Evolutionary conservation across 1,140 invertebrate genomes (phyloP), one percentile per base, ranked within the genome.

Genomic region (Latrodectus geometricus): DNA sequence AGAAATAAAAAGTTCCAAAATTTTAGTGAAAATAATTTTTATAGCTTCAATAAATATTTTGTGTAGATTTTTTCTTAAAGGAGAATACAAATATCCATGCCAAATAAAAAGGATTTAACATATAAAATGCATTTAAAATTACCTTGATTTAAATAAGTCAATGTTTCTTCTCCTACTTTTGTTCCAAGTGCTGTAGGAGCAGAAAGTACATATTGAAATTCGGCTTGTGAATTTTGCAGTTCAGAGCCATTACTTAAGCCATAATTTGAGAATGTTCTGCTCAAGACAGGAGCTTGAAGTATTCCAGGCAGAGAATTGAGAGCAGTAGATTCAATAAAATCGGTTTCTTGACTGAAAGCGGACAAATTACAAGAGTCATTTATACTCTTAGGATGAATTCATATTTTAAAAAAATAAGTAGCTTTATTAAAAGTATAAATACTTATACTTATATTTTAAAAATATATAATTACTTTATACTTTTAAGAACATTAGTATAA

Each of bases 141-240:
- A 91, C 91, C 96, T 92, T 99, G 97, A 92, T 99, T 99, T 15
- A 99, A 92, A 91, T 99, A 99, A 0, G 97, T 98, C 17, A 99
- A 92, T 0, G 97, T 97, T 91, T 98, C 97, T 91, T 98, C 97
- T 91, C 97, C 97, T 82, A 97, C 93, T 91, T 98, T 98, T 0
- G 96, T 98, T 15, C 97, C 97, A 89, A 98, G 97, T 2, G 97
- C 98, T 0, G 97, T 99, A 5, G 97, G 96, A 35, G 97, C 97
- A 12, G 96, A 96, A 88, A 99, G 92, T 69, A 98, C 95, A 90
- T 98, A 99, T 90, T 99, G 97, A 91, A 98, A 98, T 88, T 74
- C 74, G 8, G 82, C 49, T 48, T 65, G 61, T 7, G 52, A 52
- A 12, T 21, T 23, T 21, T 72, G n/a, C 12, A 17, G 20, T 8